Evolutionary conservation across 2,888 invertebrate species (phyloP), one percentile per base, ranked within the genome.

Genomic region (Nomada hirtipes): DNA sequence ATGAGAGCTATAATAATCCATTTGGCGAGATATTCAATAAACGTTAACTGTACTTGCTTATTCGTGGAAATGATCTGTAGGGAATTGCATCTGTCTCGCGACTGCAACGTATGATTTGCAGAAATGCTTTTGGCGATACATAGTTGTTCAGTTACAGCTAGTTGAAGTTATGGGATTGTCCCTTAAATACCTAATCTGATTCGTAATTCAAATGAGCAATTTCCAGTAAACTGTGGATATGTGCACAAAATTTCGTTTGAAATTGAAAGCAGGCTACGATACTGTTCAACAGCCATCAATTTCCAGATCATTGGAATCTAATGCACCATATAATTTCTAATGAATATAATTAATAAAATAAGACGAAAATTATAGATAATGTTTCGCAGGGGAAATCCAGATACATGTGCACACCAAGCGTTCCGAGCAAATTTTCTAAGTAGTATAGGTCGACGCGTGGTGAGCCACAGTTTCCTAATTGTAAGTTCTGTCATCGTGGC

Each of bases 161-260:
- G 65, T 20, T 20, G 52, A 36, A 36, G 20, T 20, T 20, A 15
- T 7, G 36, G 20, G 13, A 53, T 29, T 52, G 52, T 53, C 9
- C 15, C 36, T 15, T 9, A 36, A 67, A 53, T 15, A 67, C 53
- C 20, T 18, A 2, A 55, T 55, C 18, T 13, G 11, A 57, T 23
- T 26, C 23, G 18, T 68, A 68, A 55, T 57, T 68, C 42, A 57
- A 57, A 57, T 4, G 20, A 67, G 36, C 42, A 68, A 44, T 55
- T n/a, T 57, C 18, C 18, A 11, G 10, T 7, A 11, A 26, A 57
- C 10, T n/a, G 2, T 11, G 11, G 4, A 15, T 10, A 20, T 13
- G 29, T n/a, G 20, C 10, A 44, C 18, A 23, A 42, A 26, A 57
- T 23, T 53, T 15, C 20, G 18, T 2, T 9, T 15, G 10, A 53